Percentiles rank a stretch among this genome's conserved stretches.
Conservation (phyloP, 2,113 vertebrate genomes). For the Thunnus thynnus region DNA sequence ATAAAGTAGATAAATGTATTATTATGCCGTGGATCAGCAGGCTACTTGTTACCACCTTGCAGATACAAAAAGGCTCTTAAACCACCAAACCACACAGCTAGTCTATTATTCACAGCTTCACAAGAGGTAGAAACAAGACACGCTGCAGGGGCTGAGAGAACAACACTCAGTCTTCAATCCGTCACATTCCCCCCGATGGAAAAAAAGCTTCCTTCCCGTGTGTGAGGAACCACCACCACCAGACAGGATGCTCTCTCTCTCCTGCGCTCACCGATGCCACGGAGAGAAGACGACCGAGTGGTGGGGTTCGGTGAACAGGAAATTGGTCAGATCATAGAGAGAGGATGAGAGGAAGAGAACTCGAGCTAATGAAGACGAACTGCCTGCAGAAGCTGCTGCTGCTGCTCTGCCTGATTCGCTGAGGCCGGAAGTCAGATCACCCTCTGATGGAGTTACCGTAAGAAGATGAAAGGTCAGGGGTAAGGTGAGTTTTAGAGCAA, state of each 20-base stretch:
- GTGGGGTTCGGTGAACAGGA: not conserved
- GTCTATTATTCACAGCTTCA: slow-evolving; percentile 53
- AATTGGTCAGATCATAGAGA: not conserved
- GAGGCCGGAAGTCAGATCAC: slow-evolving; percentile 3
- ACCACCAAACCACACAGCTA: slow-evolving; percentile 31
- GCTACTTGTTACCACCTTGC: slow-evolving; percentile 13
- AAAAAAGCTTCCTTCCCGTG: slow-evolving; percentile 38
- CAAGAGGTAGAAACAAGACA: not conserved
- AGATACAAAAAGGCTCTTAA: slow-evolving; percentile 8
- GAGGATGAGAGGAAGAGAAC: slow-evolving; percentile 16
- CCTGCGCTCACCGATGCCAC: not conserved
- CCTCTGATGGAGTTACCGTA: not conserved
- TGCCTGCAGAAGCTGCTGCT: slow-evolving; percentile 10
- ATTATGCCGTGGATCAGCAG: slow-evolving; percentile 6
- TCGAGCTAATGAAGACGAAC: slow-evolving; percentile 50
- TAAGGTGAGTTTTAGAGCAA: no score
- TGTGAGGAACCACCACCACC: not conserved
- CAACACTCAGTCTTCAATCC: slow-evolving; percentile 17
- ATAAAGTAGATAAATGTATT: slow-evolving; percentile 9
- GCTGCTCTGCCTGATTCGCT: not conserved
- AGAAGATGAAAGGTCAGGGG: slow-evolving; percentile 10
- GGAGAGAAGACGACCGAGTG: not conserved
- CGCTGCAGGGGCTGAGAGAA: slow-evolving; percentile 3
- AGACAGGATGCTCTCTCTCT: not conserved
- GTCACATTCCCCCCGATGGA: slow-evolving; percentile 2